Conservation (phyloP, 53 echinoderm and acorn worm genomes). For the Holothuria leucospilota region DNA sequence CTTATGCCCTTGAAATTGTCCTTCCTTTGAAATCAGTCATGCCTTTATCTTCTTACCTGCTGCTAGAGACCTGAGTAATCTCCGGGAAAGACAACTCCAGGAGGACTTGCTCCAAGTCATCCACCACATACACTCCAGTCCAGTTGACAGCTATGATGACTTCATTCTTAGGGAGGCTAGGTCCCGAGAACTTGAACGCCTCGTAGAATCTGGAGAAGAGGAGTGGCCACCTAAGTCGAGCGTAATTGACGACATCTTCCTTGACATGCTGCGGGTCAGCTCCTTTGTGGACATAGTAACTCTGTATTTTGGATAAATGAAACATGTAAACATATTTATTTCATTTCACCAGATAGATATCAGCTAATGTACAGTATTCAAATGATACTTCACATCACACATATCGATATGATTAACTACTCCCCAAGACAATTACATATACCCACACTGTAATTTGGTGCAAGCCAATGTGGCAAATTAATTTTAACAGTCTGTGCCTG, state of each 20-base stretch:
- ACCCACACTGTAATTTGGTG: too few species aligned
- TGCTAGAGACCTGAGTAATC: constrained; percentile 99
- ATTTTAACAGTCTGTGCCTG: too few species aligned
- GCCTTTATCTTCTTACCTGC: constrained; percentile 63
- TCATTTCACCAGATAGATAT: too few species aligned
- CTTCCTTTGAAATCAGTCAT: too few species aligned
- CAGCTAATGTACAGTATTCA: too few species aligned
- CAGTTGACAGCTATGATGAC: constrained; percentile 99
- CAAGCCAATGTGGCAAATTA: too few species aligned
- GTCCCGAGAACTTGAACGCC: constrained; percentile 98
- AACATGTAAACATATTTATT: too few species aligned
- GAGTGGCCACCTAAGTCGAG: constrained; percentile 96
- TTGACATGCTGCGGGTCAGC: constrained; percentile 82
- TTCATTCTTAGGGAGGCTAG: constrained; percentile 98
- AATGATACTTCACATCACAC: too few species aligned
- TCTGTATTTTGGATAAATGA: constrained; percentile 53
- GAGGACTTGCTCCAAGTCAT: constrained; percentile 95
- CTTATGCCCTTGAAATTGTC: too few species aligned
- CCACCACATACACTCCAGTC: constrained; percentile 98
- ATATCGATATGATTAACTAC: too few species aligned
- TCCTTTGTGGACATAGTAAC: constrained; percentile 92
- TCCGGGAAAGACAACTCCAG: constrained; percentile 96
- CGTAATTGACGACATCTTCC: constrained; percentile 93
- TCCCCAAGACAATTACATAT: too few species aligned
- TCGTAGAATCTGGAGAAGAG: constrained; percentile 99